Base-by-base conservation (phyloP, 2,113 vertebrate genomes). In the Cebidichthys violaceus region DNA sequence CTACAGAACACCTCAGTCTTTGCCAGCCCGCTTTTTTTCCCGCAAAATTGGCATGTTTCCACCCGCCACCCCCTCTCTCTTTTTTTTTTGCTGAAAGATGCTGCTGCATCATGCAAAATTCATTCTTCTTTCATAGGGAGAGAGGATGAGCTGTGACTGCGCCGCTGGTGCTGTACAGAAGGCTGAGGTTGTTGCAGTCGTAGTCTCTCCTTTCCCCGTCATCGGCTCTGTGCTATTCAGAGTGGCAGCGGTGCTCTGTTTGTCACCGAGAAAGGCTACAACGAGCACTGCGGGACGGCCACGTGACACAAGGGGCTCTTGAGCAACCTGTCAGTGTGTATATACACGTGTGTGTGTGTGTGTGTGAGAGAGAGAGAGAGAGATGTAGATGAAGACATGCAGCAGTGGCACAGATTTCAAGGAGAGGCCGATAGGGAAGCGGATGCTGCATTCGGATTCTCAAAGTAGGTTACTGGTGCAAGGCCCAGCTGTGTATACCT, bases 381-480 rank as follows among this genome's bases (percentile, higher is more conserved):
- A 14, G 76, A 83, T 75, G 60, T 73, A 78, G 84, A 84, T 55
- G 80, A 70, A 86, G 81, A 69, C 62, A 7, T 75, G 71, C 70
- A 77, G 71, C 54, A 31, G 71, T 85, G 82, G 69, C 82, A 86
- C 74, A 59, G 72, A 82, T 90, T 33, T 84, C 81, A 87, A 71
- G 81, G 70, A 77, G 66, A 75, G 64, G 81, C 50, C 39, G 75
- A 88, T 65, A 57, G 70, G 52, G 71, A 81, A 68, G 70, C 45
- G 62, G 82, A 77, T 85, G 84, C 68, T 83, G 81, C 70, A 81
- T 67, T 88, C 65, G 7, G 71, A 74, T 83, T 50, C 70, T 75
- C 33, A 88, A 94, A 93, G 86, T 93, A 93, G 90, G 90, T 92
- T 93, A 91, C 85, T 88, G 78, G 79, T 83, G 82, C 79, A 86